Percentiles rank a stretch among this genome's conserved stretches.
These are phyloP conservation scores for Agrilus planipennis DNA, from an alignment of 1,140 invertebrate genomes.

Conservation along the genomic window DNA sequence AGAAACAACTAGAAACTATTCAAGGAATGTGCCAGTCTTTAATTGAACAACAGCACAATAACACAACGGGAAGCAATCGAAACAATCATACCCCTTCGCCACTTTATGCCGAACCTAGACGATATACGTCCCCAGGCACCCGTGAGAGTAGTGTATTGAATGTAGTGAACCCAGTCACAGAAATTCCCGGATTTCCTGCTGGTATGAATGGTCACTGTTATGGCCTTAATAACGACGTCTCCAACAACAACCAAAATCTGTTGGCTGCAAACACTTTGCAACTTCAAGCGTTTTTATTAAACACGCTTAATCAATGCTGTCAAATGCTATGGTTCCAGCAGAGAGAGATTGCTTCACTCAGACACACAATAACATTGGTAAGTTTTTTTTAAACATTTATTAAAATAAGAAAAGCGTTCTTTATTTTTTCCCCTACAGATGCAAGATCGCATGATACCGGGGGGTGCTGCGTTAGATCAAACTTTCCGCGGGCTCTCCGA, in stretches of 20 bases:
- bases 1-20: conserved; percentile 32
- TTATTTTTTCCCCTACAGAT: conserved; percentile 5
- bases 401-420: not conserved
- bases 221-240: conserved; percentile 7
- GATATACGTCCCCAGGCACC: conserved; percentile 17
- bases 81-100: conserved; percentile 30
- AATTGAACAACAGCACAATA: conserved; percentile 20
- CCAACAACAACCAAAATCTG: conserved; percentile 26
- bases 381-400: conserved; percentile 8
- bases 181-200: too few relatives aligned
- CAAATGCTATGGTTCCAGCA: conserved; percentile 39
- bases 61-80: conserved; percentile 7
- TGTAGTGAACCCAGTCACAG: conserved; percentile 15
- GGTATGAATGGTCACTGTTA: too few relatives aligned
- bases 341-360: conserved; percentile 31
- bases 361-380: conserved; percentile 28
- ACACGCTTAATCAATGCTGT: conserved; percentile 38
- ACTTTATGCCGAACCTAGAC: conserved; percentile 23
- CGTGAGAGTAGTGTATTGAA: conserved; percentile 20
- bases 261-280: conserved; percentile 30
- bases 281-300: conserved; percentile 35
- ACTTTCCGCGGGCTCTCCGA: too few relatives aligned
- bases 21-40: conserved; percentile 31
- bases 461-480: not conserved
- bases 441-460: conserved; percentile 6